Evolutionary conservation across 1,140 invertebrate species (phyloP), one percentile per base, ranked within the genome.

Genomic region (Drosophila triauraria): DNA sequence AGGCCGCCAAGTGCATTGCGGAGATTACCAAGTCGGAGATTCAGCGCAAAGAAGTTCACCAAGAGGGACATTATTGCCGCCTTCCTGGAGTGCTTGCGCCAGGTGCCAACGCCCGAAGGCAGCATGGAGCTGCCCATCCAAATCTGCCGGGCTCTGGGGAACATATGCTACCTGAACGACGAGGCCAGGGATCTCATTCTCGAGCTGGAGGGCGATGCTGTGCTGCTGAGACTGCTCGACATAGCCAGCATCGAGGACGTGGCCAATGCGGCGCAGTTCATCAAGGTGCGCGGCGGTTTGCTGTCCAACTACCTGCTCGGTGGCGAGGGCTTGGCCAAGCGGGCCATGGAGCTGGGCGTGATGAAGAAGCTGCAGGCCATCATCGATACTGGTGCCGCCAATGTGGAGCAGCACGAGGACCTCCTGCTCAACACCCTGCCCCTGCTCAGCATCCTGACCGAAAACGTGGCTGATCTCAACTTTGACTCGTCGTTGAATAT

Each of bases 151-250:
- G 97, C 97, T 7, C 93, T 98, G 23, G 97, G 97, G 48, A 98
- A 98, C 92, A 96, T 98, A 79, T 98, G 96, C 82, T 98, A 96
- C 93, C 96, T 98, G 85, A 97, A 97, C 94, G 96, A 97, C 95
- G 94, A 94, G 79, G 94, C 94, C 27, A 94, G 95, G 64, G 94
- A 94, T 59, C 91, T 95, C 47, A 93, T 96, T 15, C 93, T 96
- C 23, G 93, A 95, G 61, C 93, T 94, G 63, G 93, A 95, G 68
- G 96, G 96, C 0, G 93, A 96, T 48, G 82, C 90, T 42, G 92
- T 92, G 27, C 87, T 96, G n/a, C 82, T 94, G 12, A 93, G 93
- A 27, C 62, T 94, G 17, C 81, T 95, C 6, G 93, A 93, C 64
- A 93, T 91, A 57, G 82, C 84, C 32, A 51, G 87, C 65, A 65